These are phyloP conservation scores for Petrocephalus zakoni DNA, from an alignment of 2,113 vertebrate genomes.

Conservation along the genomic window DNA sequence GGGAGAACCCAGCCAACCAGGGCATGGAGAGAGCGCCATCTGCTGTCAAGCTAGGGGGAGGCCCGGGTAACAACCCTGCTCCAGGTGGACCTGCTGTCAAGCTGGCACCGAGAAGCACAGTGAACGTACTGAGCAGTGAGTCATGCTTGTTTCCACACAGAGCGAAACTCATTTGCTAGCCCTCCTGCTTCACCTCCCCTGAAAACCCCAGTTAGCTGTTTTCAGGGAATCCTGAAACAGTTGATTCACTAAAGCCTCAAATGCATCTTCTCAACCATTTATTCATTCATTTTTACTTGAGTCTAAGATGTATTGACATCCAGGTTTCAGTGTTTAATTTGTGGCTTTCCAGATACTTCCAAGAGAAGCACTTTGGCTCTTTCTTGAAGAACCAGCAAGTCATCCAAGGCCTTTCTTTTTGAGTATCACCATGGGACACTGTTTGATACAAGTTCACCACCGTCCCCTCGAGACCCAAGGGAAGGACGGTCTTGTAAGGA, in stretches of 20 bases:
- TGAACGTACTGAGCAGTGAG: not conserved
- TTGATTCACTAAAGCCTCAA: not conserved
- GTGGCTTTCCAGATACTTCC: not conserved
- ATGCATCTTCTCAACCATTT: not conserved
- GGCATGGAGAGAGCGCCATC: slow-evolving; percentile 5
- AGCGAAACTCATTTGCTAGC: not conserved
- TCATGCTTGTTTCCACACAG: slow-evolving; percentile 1
- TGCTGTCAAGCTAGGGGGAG: slow-evolving; percentile 4
- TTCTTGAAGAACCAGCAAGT: not conserved
- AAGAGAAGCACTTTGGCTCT: not conserved
- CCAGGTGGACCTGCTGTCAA: not conserved
- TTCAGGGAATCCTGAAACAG: not conserved
- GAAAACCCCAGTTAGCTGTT: not conserved
- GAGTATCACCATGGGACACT: not conserved
- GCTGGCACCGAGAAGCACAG: not conserved
- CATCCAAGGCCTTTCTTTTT: too few relatives aligned
- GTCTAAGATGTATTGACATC: not conserved
- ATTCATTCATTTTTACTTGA: not conserved
- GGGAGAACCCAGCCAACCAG: not conserved
- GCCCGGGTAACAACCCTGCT: not conserved
- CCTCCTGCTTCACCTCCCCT: not conserved
- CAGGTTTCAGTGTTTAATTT: not conserved
- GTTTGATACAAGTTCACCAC: not conserved
- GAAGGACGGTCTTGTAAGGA: not conserved
- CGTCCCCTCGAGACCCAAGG: not conserved